Evolutionary conservation across 1,140 invertebrate genomes (phyloP).

Genomic region (Archivesica marissinica): DNA sequence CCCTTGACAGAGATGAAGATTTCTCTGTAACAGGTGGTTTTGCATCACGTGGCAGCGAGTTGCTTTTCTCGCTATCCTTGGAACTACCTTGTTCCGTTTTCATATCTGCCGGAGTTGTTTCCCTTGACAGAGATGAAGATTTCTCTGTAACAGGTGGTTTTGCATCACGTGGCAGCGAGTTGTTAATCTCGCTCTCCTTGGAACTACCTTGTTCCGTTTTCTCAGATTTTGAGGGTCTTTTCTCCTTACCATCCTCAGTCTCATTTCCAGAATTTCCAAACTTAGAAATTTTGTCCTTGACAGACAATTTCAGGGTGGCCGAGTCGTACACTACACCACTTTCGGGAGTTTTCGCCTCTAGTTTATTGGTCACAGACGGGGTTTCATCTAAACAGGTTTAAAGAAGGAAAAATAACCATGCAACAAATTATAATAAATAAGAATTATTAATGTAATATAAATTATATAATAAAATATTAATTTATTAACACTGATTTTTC

Average conservation of each 20-base stretch:
- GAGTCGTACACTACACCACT: constrained; percentile 56
- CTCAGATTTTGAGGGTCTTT: constrained; percentile 2
- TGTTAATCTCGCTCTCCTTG: background rate
- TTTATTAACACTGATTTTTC: too few species aligned
- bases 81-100: background rate
- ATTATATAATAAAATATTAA: too few species aligned
- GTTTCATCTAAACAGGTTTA: constrained; percentile 10
- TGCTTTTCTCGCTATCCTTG: background rate
- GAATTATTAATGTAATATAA: too few species aligned
- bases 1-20: background rate
- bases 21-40: background rate
- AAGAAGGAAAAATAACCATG: constrained; percentile 1
- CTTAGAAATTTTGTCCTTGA: constrained; percentile 45
- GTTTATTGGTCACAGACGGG: background rate
- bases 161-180: background rate
- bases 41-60: background rate
- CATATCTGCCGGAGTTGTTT: background rate
- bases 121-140: background rate
- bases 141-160: background rate
- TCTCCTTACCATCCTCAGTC: constrained; percentile 29
- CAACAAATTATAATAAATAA: too few species aligned
- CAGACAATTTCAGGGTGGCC: constrained; percentile 45
- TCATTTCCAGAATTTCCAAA: constrained; percentile 11
- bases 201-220: constrained; percentile 2
- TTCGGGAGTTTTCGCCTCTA: constrained; percentile 5